Conservation (phyloP, 2,797 vertebrate species). For the Notolabrus celidotus region DNA sequence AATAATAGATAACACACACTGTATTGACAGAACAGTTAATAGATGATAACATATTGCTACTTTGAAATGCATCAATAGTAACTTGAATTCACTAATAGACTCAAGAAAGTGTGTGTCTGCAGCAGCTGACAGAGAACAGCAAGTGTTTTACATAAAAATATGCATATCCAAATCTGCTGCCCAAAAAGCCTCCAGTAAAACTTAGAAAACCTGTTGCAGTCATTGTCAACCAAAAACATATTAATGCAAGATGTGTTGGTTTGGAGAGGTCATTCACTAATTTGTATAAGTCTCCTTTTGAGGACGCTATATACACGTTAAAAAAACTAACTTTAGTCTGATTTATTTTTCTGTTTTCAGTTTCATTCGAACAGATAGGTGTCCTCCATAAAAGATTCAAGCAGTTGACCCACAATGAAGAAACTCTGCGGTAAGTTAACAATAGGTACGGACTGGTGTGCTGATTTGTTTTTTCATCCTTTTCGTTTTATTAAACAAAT, state of each 20-base stretch:
- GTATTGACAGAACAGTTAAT: not conserved
- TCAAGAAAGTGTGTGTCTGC: not conserved
- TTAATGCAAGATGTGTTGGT: too few species aligned
- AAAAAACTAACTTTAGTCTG: too few species aligned
- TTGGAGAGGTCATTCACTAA: too few species aligned
- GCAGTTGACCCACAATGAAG: conserved; percentile 90
- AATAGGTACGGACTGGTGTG: not conserved
- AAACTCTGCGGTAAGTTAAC: conserved; percentile 85
- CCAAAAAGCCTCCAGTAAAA: not conserved
- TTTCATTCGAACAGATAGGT: conserved; percentile 92
- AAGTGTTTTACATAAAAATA: conserved; percentile 62
- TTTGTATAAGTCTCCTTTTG: too few species aligned
- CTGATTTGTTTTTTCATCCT: not conserved
- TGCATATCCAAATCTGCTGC: conserved; percentile 56
- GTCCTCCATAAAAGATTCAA: conserved; percentile 93
- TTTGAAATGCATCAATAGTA: not conserved
- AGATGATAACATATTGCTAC: not conserved
- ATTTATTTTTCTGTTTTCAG: conserved; percentile 81
- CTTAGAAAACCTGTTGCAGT: not conserved
- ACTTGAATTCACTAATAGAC: conserved; percentile 5
- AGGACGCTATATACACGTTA: too few species aligned
- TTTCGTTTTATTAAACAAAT: not conserved
- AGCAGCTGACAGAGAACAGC: not conserved
- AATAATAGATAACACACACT: conserved; percentile 57
- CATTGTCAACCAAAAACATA: too few species aligned